Conservation (phyloP, 2,113 vertebrate genomes). For the Cygnus buccinator region DNA sequence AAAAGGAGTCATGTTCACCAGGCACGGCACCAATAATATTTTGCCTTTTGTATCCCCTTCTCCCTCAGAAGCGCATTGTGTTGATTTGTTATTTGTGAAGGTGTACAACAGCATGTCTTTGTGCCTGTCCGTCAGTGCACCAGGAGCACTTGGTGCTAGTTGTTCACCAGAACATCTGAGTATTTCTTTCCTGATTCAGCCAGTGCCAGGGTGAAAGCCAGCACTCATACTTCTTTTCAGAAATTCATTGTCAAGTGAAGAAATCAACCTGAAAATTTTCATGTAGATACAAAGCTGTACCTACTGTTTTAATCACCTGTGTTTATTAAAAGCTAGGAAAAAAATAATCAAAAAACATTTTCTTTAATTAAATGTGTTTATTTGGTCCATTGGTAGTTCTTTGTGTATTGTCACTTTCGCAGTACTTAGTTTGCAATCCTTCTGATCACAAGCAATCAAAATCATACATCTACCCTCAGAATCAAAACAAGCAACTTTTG, state of each 20-base stretch:
- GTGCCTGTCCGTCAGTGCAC: background rate
- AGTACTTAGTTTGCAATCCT: background rate
- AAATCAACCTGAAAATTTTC: background rate
- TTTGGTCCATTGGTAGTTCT: background rate
- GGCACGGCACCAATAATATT: background rate
- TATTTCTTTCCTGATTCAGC: background rate
- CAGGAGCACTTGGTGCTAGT: background rate
- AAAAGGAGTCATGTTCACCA: background rate
- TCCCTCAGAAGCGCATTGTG: background rate
- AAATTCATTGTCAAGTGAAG: background rate
- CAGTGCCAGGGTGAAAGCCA: background rate
- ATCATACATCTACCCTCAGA: background rate
- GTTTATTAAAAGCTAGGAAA: background rate
- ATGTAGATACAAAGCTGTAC: background rate
- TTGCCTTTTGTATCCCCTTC: background rate
- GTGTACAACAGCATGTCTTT: background rate
- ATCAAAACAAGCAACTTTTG: constrained; percentile 1
- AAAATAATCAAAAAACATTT: background rate
- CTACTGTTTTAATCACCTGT: background rate
- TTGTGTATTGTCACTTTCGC: background rate
- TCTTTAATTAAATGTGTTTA: background rate
- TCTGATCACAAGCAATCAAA: constrained; percentile 5
- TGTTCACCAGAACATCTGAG: background rate
- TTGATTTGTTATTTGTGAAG: background rate
- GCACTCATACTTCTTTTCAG: background rate